phyloP scores from a whole-genome alignment of 2,113 vertebrate genomes.

The Phylloscopus trochiloides region DNA sequence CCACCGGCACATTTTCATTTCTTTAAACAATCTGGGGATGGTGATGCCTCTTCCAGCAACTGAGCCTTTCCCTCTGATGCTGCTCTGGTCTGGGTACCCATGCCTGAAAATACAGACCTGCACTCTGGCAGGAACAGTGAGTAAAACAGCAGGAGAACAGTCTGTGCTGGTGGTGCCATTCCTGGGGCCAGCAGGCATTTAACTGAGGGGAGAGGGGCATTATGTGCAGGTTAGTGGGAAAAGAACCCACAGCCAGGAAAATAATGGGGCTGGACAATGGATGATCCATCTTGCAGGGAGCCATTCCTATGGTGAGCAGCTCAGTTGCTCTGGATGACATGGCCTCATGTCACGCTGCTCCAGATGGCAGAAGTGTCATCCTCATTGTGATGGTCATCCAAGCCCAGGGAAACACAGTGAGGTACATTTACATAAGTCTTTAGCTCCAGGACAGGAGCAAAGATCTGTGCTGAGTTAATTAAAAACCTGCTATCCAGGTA shows the following conservation, averaged over 20 bases:
- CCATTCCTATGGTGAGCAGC: background rate
- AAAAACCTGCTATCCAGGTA: background rate
- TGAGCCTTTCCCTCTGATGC: background rate
- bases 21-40: background rate
- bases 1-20: background rate
- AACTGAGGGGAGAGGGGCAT: background rate
- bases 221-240: background rate
- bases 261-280: background rate
- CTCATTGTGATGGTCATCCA: background rate
- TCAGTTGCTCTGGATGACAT: background rate
- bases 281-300: background rate
- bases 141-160: background rate
- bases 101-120: background rate
- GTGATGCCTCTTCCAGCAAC: background rate
- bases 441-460: background rate
- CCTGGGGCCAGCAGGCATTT: background rate
- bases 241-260: background rate
- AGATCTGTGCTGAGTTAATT: background rate
- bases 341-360: background rate
- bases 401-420: background rate
- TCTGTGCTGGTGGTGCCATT: background rate
- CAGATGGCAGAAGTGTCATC: accelerated
- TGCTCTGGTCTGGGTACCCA: background rate
- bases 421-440: background rate
- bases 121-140: background rate